Conservation (phyloP, 2,113 vertebrate genomes). For the Leucoraja erinaceus region DNA sequence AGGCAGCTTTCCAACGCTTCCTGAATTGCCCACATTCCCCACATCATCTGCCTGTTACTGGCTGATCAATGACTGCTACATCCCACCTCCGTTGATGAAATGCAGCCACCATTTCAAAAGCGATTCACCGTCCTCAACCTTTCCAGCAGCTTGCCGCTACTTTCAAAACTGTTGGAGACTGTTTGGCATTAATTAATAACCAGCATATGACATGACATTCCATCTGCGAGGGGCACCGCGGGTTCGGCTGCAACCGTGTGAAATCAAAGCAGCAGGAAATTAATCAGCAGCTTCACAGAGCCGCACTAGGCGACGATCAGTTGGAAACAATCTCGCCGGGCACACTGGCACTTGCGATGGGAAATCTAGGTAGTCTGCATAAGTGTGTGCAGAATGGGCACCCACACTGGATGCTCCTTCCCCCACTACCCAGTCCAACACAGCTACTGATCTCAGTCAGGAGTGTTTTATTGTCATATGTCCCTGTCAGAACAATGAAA, state of each 20-base stretch:
- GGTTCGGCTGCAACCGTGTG: not conserved
- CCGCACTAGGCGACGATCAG: not conserved
- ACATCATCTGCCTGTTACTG: not conserved
- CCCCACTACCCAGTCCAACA: no score
- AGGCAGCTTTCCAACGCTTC: not conserved
- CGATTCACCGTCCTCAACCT: not conserved
- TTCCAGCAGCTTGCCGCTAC: not conserved
- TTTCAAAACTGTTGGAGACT: not conserved
- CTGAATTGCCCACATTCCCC: not conserved
- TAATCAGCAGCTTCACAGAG: not conserved
- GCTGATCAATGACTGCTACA: not conserved
- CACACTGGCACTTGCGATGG: not conserved
- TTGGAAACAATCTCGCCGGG: not conserved
- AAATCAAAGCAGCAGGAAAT: not conserved
- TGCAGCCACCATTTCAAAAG: not conserved
- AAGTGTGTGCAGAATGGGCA: not conserved
- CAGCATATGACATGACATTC: not conserved
- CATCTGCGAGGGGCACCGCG: not conserved
- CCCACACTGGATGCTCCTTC: not conserved
- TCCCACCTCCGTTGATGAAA: not conserved
- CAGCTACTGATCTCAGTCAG: not conserved
- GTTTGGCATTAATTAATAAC: slow-evolving; percentile 4
- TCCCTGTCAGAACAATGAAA: no score
- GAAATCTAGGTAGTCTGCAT: not conserved
- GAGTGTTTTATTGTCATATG: no score